Evolutionary conservation across 2,888 invertebrate species (phyloP).

Genomic region (Andrena fulva): DNA sequence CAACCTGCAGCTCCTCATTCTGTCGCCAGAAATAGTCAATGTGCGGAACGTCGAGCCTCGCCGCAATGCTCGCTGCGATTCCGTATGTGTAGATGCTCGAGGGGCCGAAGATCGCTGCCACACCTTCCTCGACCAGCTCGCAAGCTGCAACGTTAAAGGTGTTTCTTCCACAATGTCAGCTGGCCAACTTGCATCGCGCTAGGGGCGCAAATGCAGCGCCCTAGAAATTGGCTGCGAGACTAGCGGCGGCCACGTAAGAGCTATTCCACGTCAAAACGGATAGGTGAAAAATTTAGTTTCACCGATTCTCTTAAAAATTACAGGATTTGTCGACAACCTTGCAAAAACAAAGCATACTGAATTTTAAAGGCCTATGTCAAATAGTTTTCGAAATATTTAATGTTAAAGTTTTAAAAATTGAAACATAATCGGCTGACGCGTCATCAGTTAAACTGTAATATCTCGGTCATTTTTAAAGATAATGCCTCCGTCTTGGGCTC

Average conservation of each 20-base stretch:
- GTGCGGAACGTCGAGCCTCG: slow-evolving; percentile 93
- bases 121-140: slow-evolving; percentile 93
- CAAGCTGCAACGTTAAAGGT: slow-evolving; percentile 88
- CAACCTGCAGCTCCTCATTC: slow-evolving; percentile 78
- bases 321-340: too few relatives aligned
- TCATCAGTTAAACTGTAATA: too few relatives aligned
- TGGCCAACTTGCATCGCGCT: slow-evolving; percentile 13
- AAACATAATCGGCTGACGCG: too few relatives aligned
- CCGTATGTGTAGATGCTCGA: slow-evolving; percentile 94
- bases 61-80: slow-evolving; percentile 93
- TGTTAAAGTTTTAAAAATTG: too few relatives aligned
- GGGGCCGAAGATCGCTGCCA: slow-evolving; percentile 97
- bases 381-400: too few relatives aligned
- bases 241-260: slow-evolving; percentile 10
- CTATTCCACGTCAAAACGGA: too few relatives aligned
- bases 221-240: slow-evolving; percentile 15
- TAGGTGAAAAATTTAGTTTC: too few relatives aligned
- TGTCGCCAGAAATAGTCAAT: slow-evolving; percentile 91
- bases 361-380: too few relatives aligned
- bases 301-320: too few relatives aligned
- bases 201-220: slow-evolving; percentile 16
- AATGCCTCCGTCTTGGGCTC: too few relatives aligned
- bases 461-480: too few relatives aligned
- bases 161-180: background rate
- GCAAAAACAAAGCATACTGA: too few relatives aligned